Conservation (phyloP, 2,888 invertebrate genomes). For the Electrophaes corylata region DNA sequence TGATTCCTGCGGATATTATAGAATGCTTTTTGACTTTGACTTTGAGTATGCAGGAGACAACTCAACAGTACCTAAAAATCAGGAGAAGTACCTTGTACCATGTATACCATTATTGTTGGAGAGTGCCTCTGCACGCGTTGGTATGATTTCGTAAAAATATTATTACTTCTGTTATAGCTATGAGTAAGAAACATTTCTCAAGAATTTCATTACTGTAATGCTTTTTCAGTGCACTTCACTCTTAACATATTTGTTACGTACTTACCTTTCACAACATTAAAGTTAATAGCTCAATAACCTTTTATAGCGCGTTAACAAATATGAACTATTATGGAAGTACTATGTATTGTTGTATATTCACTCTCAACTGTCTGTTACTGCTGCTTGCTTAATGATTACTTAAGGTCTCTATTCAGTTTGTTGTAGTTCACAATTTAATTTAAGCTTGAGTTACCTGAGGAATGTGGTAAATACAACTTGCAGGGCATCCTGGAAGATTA, state of each 20-base stretch:
- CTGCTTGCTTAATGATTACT: constrained; percentile 6
- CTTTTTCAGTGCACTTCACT: constrained; percentile 9
- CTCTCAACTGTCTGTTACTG: constrained; percentile 13
- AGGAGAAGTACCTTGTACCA: no score
- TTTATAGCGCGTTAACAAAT: constrained; percentile 31
- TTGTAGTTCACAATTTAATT: background rate
- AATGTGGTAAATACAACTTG: no score
- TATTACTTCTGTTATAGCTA: no score
- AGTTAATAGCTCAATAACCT: constrained; percentile 21
- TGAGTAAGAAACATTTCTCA: background rate
- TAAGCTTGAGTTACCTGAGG: background rate
- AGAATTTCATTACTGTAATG: background rate
- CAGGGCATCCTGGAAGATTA: no score
- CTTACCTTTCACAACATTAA: constrained; percentile 22
- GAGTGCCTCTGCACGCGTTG: no score
- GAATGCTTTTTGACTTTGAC: no score
- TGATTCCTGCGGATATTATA: no score
- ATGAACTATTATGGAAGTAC: constrained; percentile 21
- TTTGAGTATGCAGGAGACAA: no score
- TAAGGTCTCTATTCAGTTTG: background rate
- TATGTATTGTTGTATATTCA: constrained; percentile 18
- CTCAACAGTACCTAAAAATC: no score
- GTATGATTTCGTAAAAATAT: no score
- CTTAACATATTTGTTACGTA: constrained; percentile 10
- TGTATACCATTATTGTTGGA: no score